Evolutionary conservation across 2,888 invertebrate genomes (phyloP).

Genomic region (Alentia gelatinosa): DNA sequence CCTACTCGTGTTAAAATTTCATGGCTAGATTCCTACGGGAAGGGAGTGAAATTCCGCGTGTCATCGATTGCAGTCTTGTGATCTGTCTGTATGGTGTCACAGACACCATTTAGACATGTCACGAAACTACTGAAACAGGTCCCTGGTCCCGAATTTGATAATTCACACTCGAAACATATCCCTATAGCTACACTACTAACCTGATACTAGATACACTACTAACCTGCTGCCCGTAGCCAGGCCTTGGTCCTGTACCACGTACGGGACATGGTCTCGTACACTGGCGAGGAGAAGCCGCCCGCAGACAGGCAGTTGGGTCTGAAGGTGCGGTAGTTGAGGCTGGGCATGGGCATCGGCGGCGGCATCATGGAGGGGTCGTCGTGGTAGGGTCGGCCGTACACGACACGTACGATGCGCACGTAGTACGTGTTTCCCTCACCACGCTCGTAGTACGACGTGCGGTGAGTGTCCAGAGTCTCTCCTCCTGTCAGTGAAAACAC

Average conservation of each 20-base stretch:
- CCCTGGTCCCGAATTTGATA: too few relatives aligned
- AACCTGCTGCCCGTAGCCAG: constrained; percentile 56
- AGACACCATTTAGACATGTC: too few relatives aligned
- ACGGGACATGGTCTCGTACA: constrained; percentile 54
- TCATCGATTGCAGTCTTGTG: too few relatives aligned
- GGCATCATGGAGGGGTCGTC: background rate
- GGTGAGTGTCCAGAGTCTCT: constrained; percentile 56
- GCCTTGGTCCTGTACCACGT: constrained; percentile 55
- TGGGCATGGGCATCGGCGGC: constrained; percentile 29
- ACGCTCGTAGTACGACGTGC: constrained; percentile 56
- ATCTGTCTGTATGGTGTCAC: too few relatives aligned
- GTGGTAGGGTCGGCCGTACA: constrained; percentile 29
- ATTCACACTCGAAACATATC: too few relatives aligned
- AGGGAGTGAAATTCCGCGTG: too few relatives aligned
- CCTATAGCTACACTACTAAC: too few relatives aligned
- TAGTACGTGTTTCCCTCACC: constrained; percentile 57
- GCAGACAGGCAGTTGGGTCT: constrained; percentile 54
- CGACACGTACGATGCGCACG: constrained; percentile 57
- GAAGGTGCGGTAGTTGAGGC: constrained; percentile 59
- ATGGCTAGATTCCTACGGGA: too few relatives aligned
- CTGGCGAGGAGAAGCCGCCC: constrained; percentile 35
- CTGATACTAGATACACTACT: too few relatives aligned
- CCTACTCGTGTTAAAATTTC: too few relatives aligned
- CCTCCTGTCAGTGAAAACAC: constrained; percentile 29
- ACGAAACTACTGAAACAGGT: too few relatives aligned